phyloP scores from a whole-genome alignment of 64 coral and sea anemone species.

The Acropora tenuis region DNA sequence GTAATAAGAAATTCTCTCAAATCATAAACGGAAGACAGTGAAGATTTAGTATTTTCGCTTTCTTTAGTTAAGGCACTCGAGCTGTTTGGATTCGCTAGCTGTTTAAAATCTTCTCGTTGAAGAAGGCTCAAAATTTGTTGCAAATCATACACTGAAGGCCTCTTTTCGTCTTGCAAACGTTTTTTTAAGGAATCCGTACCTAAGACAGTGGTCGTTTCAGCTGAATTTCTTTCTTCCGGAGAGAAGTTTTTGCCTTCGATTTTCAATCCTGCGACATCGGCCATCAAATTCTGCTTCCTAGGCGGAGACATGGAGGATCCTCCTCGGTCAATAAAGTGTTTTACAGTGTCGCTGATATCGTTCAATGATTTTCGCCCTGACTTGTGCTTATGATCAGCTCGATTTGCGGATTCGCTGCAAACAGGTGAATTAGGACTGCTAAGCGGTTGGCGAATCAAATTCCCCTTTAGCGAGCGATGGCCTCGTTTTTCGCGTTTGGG shows the following conservation, averaged over 20 bases:
- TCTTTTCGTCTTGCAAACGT: slow-evolving; percentile 39
- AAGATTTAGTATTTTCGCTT: not conserved
- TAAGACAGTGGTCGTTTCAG: not conserved
- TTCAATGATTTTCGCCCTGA: slow-evolving; percentile 49
- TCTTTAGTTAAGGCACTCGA: no score
- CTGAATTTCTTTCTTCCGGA: not conserved
- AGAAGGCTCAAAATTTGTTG: slow-evolving; percentile 79
- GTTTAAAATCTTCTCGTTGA: slow-evolving; percentile 54
- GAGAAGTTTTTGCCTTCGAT: slow-evolving; percentile 67
- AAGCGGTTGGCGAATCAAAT: not conserved
- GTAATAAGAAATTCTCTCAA: slow-evolving; percentile 75
- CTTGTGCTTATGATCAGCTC: not conserved
- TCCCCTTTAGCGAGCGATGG: not conserved
- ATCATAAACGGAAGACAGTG: slow-evolving; percentile 67
- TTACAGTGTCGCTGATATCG: slow-evolving; percentile 33
- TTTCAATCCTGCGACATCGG: slow-evolving; percentile 9
- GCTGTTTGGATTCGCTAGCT: not conserved
- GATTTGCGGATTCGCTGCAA: slow-evolving; percentile 46
- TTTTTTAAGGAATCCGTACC: not conserved
- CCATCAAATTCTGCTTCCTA: slow-evolving; percentile 30
- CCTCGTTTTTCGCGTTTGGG: not conserved
- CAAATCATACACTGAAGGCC: slow-evolving; percentile 72
- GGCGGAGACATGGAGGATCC: slow-evolving; percentile 17
- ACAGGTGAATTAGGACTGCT: slow-evolving; percentile 47
- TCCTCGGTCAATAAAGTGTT: slow-evolving; percentile 14